These are phyloP conservation scores for Candoia aspera DNA, from an alignment of 2,113 vertebrate species.

Conservation along the genomic window DNA sequence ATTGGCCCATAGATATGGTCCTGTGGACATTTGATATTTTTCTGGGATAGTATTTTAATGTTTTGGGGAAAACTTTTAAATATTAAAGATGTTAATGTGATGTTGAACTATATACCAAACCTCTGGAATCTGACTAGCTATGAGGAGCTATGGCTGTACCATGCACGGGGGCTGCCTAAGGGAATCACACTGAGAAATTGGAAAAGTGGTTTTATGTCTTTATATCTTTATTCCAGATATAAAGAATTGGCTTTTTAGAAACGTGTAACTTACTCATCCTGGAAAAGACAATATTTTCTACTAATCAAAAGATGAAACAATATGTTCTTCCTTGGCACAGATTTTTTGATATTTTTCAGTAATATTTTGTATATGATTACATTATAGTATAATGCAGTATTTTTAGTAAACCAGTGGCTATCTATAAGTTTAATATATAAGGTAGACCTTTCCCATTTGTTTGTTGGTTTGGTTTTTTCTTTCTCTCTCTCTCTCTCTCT, in stretches of 20 bases:
- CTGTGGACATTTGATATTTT: neutral
- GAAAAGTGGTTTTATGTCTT: neutral
- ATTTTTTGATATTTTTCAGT: neutral
- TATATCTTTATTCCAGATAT: neutral
- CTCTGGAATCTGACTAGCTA: neutral
- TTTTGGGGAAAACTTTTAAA: neutral
- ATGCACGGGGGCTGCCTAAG: neutral
- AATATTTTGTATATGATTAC: neutral
- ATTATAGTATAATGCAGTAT: neutral
- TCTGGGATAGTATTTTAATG: neutral
- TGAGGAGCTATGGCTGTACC: neutral
- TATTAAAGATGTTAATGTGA: neutral
- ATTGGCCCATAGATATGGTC: neutral
- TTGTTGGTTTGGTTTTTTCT: neutral
- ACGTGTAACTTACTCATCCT: too few species aligned
- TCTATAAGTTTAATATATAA: neutral
- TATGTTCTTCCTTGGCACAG: neutral
- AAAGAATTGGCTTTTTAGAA: neutral
- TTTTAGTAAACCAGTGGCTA: neutral
- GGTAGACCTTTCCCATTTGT: neutral
- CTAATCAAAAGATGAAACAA: neutral
- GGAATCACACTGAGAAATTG: neutral
- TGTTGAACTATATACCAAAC: neutral
- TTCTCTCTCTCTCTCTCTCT: neutral
- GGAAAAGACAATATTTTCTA: neutral